Percentiles rank a stretch among this genome's conserved stretches.
Conservation (phyloP, 2,797 vertebrate genomes). For the Phalanger gymnotis region DNA sequence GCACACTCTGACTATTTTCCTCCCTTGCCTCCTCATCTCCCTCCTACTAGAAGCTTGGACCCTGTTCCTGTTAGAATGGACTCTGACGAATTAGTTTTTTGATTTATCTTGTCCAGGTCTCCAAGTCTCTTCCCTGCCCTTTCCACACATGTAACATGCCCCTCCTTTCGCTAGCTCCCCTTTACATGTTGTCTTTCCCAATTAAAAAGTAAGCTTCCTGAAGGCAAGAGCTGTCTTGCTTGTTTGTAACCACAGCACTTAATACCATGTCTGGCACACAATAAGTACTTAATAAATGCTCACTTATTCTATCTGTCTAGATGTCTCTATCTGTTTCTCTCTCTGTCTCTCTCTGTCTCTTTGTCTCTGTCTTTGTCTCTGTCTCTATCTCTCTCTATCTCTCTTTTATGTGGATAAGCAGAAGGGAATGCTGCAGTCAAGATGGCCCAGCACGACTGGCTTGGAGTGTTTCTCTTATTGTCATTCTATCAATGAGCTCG, state of each 20-base stretch:
- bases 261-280: not conserved
- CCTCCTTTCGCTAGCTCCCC: not conserved
- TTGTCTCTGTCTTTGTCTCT: not conserved
- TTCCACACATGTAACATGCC: not conserved
- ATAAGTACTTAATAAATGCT: not conserved
- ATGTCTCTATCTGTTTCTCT: too few relatives aligned
- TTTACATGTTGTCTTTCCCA: not conserved
- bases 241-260: not conserved
- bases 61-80: not conserved
- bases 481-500: not conserved
- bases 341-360: too few relatives aligned
- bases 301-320: not conserved
- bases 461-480: not conserved
- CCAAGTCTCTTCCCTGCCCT: not conserved
- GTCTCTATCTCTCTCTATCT: not conserved
- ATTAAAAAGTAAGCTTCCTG: not conserved
- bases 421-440: not conserved
- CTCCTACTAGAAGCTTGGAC: not conserved
- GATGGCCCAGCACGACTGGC: not conserved
- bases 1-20: not conserved
- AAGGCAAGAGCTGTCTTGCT: not conserved
- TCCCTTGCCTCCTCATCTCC: not conserved
- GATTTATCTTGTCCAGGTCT: too few relatives aligned
- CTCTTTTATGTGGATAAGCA: not conserved
- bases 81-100: too few relatives aligned